Conservation (phyloP, 2,888 invertebrate genomes). For the Nephrotoma flavescens region DNA sequence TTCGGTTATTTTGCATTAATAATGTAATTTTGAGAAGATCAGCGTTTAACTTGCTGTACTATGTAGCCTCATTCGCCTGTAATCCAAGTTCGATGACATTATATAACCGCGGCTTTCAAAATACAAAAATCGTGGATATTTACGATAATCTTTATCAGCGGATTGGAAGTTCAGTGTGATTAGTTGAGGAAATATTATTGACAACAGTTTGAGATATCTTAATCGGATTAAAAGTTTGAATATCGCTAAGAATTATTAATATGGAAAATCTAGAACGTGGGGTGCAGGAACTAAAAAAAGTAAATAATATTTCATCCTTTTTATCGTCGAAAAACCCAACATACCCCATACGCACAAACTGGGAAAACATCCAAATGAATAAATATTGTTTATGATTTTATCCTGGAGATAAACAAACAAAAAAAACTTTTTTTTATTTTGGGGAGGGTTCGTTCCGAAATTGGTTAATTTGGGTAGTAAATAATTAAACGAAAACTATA, state of each 20-base stretch:
- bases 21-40: too few species aligned
- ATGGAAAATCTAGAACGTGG: neutral
- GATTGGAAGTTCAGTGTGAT: too few species aligned
- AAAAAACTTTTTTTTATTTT: neutral
- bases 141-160: too few species aligned
- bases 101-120: too few species aligned
- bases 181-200: too few species aligned
- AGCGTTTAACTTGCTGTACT: too few species aligned
- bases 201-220: too few species aligned
- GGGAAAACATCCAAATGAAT: neutral
- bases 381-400: neutral
- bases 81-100: too few species aligned
- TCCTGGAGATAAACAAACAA: neutral
- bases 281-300: neutral
- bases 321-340: neutral
- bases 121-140: too few species aligned
- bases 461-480: neutral
- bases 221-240: too few species aligned
- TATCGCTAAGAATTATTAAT: neutral
- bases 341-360: neutral
- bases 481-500: neutral
- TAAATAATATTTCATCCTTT: neutral
- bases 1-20: too few species aligned
- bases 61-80: too few species aligned
- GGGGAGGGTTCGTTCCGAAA: neutral